phyloP scores from a whole-genome alignment of 1,140 invertebrate genomes.

The Zaprionus africanus region DNA sequence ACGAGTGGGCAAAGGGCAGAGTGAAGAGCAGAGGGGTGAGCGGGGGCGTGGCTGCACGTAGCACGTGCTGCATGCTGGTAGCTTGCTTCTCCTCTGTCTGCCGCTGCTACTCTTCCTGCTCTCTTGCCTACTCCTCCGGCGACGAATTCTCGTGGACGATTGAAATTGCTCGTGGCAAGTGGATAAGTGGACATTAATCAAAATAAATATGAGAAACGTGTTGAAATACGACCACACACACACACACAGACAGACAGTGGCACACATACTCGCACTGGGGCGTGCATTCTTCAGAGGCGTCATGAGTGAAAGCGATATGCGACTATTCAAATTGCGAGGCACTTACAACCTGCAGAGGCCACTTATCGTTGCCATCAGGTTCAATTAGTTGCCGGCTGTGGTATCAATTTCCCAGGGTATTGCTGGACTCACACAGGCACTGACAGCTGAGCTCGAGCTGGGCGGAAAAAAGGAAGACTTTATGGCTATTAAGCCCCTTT shows the following conservation, averaged over 20 bases:
- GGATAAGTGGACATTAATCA: constrained; percentile 82
- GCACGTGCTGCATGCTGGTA: constrained; percentile 41
- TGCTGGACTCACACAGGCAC: background rate
- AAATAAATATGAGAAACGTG: constrained; percentile 82
- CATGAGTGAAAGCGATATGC: constrained; percentile 35
- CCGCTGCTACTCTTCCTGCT: background rate
- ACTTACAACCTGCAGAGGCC: background rate
- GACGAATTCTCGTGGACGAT: constrained; percentile 63
- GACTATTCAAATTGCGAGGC: constrained; percentile 31
- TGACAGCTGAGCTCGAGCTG: background rate
- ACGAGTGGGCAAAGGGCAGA: background rate
- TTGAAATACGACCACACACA: constrained; percentile 67
- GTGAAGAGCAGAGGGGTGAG: too few species aligned
- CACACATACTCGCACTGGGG: background rate
- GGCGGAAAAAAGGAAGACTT: too few species aligned
- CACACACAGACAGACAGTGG: constrained; percentile 15
- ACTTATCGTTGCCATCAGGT: constrained; percentile 3
- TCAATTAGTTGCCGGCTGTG: constrained; percentile 19
- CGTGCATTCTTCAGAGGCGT: background rate
- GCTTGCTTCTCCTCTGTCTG: background rate
- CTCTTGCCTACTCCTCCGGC: background rate
- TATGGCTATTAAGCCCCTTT: too few species aligned
- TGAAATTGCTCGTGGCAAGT: constrained; percentile 80
- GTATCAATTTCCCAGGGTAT: background rate
- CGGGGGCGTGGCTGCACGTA: constrained; percentile 15